These are phyloP conservation scores for Atrina japonica DNA, from an alignment of 2,888 invertebrate genomes.

Conservation along the genomic window DNA sequence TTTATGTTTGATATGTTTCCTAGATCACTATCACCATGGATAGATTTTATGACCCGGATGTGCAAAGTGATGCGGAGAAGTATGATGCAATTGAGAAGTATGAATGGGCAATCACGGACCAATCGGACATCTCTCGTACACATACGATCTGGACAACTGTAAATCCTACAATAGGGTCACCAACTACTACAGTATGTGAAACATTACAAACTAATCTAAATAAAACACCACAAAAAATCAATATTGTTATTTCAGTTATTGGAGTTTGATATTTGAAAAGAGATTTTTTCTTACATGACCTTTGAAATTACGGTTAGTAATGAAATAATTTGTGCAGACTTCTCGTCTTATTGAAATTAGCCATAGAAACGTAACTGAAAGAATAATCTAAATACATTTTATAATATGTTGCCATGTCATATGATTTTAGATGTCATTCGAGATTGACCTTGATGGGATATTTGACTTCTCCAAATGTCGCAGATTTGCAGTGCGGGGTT, in stretches of 20 bases:
- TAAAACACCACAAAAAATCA: too few relatives aligned
- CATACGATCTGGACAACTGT: slow-evolving; percentile 46
- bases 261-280: too few relatives aligned
- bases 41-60: slow-evolving; percentile 32
- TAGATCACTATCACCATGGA: slow-evolving; percentile 19
- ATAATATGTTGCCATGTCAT: too few relatives aligned
- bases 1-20: neutral
- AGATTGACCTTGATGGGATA: slow-evolving; percentile 24
- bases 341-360: too few relatives aligned
- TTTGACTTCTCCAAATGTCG: slow-evolving; percentile 51
- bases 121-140: slow-evolving; percentile 36
- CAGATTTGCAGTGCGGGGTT: slow-evolving; percentile 46
- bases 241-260: neutral
- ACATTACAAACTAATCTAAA: too few relatives aligned
- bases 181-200: too few relatives aligned
- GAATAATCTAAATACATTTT: too few relatives aligned
- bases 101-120: slow-evolving; percentile 57
- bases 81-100: slow-evolving; percentile 50
- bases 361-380: too few relatives aligned
- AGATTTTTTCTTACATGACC: too few relatives aligned
- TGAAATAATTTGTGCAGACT: too few relatives aligned
- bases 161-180: neutral
- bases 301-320: too few relatives aligned
- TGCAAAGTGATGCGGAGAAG: slow-evolving; percentile 39
- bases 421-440: slow-evolving; percentile 47